Evolutionary conservation across 1,140 invertebrate species (phyloP), one percentile per base, ranked within the genome.

Genomic region (Drosophila murphyi): DNA sequence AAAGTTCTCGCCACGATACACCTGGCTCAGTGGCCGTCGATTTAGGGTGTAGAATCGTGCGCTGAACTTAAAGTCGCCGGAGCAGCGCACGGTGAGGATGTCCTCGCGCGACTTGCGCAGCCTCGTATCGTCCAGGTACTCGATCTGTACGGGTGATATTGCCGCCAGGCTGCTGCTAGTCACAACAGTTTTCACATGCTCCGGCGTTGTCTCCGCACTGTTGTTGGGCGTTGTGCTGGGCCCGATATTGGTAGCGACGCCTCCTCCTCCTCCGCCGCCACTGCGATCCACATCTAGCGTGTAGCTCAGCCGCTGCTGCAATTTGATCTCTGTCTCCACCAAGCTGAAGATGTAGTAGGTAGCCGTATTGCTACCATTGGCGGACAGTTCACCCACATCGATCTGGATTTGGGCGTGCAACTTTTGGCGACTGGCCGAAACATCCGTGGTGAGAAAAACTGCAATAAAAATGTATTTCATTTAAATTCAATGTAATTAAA

Each of bases 401-500:
- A 92, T 90, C 68, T 92, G 82, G 50, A 92, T 92, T 29, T 82
- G 79, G 6, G 88, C 61, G 28, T 91, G 90, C 4, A 92, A 51
- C 63, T 92, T 92, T 55, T 92, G 92, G 2, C 88, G 79, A 6
- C 70, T 74, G 5, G 74, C 6, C 0, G 87, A 85, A 12, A 92
- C 59, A 45, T 92, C 92, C 7, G 90, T 92, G 55, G 91, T 88
- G n/a, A 92, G 90, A 39, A 92, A 92, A 43, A 92, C 92, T 92
- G 39, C 3, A 63, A 43, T 12, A 54, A 12, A 45, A 6, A 62
- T 39, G 8, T 20, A 20, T 20, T 37, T 10, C 12, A 20, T 45
- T 54, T 6, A 28, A 47, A 54, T 12, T 12, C 12, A 12, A 12
- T 0, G 12, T 12, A 12, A 12, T 12, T 12, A 12, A 12, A 12